Evolutionary conservation across 1,140 invertebrate genomes (phyloP).

Genomic region (Camponotus pennsylvanicus): DNA sequence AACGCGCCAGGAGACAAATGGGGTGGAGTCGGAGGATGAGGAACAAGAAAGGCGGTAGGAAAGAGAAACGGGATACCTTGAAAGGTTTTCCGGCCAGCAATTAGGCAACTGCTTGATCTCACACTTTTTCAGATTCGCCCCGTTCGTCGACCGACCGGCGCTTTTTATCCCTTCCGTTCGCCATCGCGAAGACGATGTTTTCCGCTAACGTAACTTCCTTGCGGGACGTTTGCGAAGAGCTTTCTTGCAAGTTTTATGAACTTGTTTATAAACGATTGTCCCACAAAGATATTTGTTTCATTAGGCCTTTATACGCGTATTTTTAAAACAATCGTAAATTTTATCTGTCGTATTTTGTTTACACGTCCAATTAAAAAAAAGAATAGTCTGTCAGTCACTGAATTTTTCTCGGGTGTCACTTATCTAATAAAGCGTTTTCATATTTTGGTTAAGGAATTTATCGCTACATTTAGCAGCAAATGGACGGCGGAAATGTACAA

Average conservation of each 20-base stretch:
- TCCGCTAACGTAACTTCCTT: constrained; percentile 41
- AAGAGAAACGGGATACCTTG: constrained; percentile 34
- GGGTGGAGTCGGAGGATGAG: not conserved
- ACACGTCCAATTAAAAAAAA: not conserved
- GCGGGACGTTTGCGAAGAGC: constrained; percentile 5
- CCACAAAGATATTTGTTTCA: constrained; percentile 4
- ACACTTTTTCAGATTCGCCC: constrained; percentile 42
- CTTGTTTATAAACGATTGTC: constrained; percentile 13
- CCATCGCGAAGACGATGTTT: constrained; percentile 7
- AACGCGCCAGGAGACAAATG: constrained; percentile 37
- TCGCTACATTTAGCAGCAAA: constrained; percentile 2
- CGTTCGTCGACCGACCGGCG: not conserved
- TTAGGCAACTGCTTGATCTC: constrained; percentile 67
- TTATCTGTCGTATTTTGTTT: not conserved
- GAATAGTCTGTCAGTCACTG: not conserved
- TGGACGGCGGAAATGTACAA: not conserved
- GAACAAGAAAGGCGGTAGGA: not conserved
- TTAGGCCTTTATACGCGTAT: not conserved
- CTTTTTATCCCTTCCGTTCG: constrained; percentile 26
- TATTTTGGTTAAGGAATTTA: constrained; percentile 14
- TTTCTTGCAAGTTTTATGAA: constrained; percentile 38
- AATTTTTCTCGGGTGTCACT: not conserved
- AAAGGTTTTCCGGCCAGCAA: constrained; percentile 62
- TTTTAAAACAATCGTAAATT: not conserved
- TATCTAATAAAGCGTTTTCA: not conserved